phyloP scores from a whole-genome alignment of 2,113 vertebrate species.

The Thomomys bottae region DNA sequence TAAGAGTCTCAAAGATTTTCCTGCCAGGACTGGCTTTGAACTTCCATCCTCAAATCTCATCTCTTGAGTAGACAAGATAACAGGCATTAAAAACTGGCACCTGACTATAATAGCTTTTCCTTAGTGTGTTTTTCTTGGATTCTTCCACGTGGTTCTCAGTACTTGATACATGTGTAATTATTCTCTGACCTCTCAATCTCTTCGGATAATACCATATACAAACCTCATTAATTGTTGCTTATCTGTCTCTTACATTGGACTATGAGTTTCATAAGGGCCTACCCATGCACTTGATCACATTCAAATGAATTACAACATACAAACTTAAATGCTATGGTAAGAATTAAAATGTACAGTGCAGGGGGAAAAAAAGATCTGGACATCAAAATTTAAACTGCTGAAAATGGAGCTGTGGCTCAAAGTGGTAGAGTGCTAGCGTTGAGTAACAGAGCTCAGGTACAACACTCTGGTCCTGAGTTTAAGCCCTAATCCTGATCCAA shows the following conservation, averaged over 20 bases:
- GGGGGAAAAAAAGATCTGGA: neutral
- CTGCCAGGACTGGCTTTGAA: too few species aligned
- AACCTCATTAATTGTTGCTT: slow-evolving; percentile 60
- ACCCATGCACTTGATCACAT: slow-evolving; percentile 12
- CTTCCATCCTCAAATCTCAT: too few species aligned
- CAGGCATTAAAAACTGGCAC: too few species aligned
- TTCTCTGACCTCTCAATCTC: slow-evolving; percentile 38
- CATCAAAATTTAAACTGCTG: neutral
- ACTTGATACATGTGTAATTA: slow-evolving; percentile 40
- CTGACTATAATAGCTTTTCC: neutral
- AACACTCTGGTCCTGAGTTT: too few species aligned
- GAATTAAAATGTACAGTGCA: slow-evolving; percentile 27
- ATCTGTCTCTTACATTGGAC: slow-evolving; percentile 67
- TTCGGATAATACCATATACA: slow-evolving; percentile 35
- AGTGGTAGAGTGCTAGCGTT: too few species aligned
- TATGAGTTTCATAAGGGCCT: slow-evolving; percentile 52
- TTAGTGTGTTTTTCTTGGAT: neutral
- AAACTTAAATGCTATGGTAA: slow-evolving; percentile 19
- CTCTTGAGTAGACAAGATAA: too few species aligned
- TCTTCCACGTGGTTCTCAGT: slow-evolving; percentile 16
- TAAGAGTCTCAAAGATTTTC: too few species aligned
- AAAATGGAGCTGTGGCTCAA: too few species aligned
- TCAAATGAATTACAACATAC: slow-evolving; percentile 35
- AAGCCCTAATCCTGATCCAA: too few species aligned
- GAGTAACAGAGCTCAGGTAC: too few species aligned